A percentile compares a stretch with the other conserved stretches of the same genome.
These are phyloP conservation scores for Mythimna ferrago DNA, from an alignment of 2,888 invertebrate species.

Conservation along the genomic window DNA sequence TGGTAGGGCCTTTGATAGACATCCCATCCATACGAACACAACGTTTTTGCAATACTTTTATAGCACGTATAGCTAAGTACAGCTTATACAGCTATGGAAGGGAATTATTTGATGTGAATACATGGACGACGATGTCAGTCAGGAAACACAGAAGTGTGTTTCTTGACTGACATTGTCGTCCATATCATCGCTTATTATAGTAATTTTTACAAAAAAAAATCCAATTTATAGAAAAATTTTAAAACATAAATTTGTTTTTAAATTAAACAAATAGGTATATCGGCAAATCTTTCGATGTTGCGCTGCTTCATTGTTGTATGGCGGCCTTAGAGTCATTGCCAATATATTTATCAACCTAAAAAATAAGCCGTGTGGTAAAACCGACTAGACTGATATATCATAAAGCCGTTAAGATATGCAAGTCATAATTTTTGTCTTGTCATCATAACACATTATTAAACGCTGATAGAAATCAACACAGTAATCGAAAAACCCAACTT, in stretches of 20 bases:
- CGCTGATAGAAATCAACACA: conserved; percentile 13
- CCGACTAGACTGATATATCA: conserved; percentile 8
- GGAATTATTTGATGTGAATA: no score
- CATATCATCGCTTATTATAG: no score
- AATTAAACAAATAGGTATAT: neutral
- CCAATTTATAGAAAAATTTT: no score
- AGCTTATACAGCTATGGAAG: no score
- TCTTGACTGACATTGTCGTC: no score
- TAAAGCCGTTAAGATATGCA: conserved; percentile 21
- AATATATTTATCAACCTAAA: conserved; percentile 11
- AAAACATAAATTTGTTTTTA: neutral
- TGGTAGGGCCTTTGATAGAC: no score
- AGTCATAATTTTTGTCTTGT: conserved; percentile 13
- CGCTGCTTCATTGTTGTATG: neutral
- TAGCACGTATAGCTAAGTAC: no score
- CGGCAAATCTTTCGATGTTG: neutral
- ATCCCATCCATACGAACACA: no score
- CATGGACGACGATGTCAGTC: no score
- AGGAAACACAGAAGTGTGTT: no score
- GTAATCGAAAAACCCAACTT: neutral
- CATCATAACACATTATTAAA: conserved; percentile 4
- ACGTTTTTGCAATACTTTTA: no score
- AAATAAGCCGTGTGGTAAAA: conserved; percentile 12
- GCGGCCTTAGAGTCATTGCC: neutral
- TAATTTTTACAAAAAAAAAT: no score